Evolutionary conservation across 92 coral and sea anemone species (phyloP).

Genomic region (Diadumene lineata): DNA sequence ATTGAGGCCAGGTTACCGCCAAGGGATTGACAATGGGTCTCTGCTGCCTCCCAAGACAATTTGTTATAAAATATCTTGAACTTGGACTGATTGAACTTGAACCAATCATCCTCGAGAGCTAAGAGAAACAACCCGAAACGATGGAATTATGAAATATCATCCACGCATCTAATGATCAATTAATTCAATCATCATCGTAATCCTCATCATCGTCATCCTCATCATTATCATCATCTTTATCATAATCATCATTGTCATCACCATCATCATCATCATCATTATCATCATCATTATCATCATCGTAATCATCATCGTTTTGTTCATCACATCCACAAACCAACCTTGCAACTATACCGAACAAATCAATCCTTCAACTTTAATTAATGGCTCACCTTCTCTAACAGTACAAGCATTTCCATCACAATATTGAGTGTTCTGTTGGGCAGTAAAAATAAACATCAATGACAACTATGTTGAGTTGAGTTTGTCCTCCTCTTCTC

Average conservation of each 20-base stretch:
- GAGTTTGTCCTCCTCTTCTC: not conserved
- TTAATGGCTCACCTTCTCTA: not conserved
- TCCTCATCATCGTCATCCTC: too few species aligned
- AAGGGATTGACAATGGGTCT: slow-evolving; percentile 9
- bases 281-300: too few species aligned
- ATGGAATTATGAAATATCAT: too few species aligned
- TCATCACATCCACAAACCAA: too few species aligned
- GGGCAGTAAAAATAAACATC: not conserved
- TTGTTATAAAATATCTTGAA: not conserved
- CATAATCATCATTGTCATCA: too few species aligned
- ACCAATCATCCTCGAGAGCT: slow-evolving; percentile 18
- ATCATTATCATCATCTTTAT: too few species aligned
- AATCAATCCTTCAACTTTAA: not conserved
- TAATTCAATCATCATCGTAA: too few species aligned
- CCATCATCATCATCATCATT: too few species aligned
- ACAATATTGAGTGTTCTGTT: not conserved
- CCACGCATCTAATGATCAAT: too few species aligned
- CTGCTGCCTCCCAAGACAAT: not conserved
- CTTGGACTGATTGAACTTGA: not conserved
- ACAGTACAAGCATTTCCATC: not conserved
- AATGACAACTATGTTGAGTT: not conserved
- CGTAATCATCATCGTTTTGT: too few species aligned
- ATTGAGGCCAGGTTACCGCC: slow-evolving; percentile 18
- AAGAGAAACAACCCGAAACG: too few species aligned
- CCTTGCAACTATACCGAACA: too few species aligned